Evolutionary conservation across 2,797 vertebrate genomes (phyloP).

Genomic region (Paguma larvata): DNA sequence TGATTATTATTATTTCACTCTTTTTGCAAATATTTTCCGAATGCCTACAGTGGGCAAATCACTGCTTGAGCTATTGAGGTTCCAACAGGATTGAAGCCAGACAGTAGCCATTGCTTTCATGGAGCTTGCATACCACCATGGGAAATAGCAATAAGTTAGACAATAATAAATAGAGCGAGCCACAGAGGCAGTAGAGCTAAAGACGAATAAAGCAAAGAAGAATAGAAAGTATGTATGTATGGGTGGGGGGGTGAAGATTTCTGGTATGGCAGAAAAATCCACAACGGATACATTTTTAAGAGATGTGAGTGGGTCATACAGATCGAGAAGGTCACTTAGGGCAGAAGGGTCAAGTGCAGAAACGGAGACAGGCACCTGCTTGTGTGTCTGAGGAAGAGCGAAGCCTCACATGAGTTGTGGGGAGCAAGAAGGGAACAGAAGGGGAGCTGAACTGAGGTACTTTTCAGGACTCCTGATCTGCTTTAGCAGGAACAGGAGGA

Average conservation of each 20-base stretch:
- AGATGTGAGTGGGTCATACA: background rate
- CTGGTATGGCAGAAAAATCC: background rate
- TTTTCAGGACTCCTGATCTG: background rate
- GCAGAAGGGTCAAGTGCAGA: background rate
- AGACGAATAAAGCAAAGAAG: background rate
- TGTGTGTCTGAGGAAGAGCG: background rate
- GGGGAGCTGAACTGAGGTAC: accelerated
- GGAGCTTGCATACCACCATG: background rate
- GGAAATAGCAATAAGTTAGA: background rate
- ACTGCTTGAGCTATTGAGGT: background rate
- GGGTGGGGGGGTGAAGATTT: background rate
- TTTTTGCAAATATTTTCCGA: background rate
- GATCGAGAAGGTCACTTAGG: background rate
- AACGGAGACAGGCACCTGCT: accelerated
- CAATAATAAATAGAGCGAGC: background rate
- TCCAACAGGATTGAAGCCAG: background rate
- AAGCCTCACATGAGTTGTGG: background rate
- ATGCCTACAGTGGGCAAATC: background rate
- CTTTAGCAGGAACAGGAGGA: background rate
- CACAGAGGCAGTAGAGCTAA: background rate
- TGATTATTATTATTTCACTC: background rate
- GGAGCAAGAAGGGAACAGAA: background rate
- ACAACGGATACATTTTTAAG: background rate
- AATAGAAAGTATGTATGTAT: background rate
- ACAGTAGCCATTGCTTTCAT: background rate